These are phyloP conservation scores for Isichthys henryi DNA, from an alignment of 2,113 vertebrate genomes.

Conservation along the genomic window DNA sequence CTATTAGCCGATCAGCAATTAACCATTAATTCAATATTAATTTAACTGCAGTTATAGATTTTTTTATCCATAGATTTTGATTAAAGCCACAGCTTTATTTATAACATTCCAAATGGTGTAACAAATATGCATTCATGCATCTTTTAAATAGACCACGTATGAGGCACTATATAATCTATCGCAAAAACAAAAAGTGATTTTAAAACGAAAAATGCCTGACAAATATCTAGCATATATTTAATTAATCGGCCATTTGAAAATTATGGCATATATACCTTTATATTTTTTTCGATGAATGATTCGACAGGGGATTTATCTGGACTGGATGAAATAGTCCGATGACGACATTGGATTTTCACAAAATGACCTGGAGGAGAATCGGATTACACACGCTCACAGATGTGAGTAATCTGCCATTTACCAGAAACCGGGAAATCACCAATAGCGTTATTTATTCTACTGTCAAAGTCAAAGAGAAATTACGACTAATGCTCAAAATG, in stretches of 20 bases:
- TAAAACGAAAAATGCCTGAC: neutral
- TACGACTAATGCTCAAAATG: neutral
- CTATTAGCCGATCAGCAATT: neutral
- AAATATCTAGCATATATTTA: neutral
- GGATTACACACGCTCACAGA: slow-evolving; percentile 62
- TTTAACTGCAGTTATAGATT: neutral
- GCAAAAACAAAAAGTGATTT: neutral
- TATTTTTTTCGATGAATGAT: slow-evolving; percentile 31
- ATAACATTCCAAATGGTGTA: neutral
- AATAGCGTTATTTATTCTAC: slow-evolving; percentile 30
- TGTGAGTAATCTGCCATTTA: slow-evolving; percentile 63
- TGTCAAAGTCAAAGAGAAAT: neutral
- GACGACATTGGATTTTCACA: slow-evolving; percentile 61
- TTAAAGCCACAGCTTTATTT: neutral
- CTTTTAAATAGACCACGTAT: neutral
- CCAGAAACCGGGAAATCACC: slow-evolving; percentile 43
- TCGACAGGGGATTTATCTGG: slow-evolving; percentile 40
- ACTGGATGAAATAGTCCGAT: slow-evolving; percentile 46
- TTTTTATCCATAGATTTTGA: neutral
- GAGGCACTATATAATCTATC: neutral
- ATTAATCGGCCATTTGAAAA: neutral
- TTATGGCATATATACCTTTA: neutral
- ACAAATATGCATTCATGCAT: neutral
- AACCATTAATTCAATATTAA: neutral
- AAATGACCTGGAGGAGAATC: slow-evolving; percentile 60